Percentiles rank a stretch among this genome's conserved stretches.
Evolutionary conservation across 2,113 vertebrate genomes (phyloP).

Genomic region (Suncus etruscus): DNA sequence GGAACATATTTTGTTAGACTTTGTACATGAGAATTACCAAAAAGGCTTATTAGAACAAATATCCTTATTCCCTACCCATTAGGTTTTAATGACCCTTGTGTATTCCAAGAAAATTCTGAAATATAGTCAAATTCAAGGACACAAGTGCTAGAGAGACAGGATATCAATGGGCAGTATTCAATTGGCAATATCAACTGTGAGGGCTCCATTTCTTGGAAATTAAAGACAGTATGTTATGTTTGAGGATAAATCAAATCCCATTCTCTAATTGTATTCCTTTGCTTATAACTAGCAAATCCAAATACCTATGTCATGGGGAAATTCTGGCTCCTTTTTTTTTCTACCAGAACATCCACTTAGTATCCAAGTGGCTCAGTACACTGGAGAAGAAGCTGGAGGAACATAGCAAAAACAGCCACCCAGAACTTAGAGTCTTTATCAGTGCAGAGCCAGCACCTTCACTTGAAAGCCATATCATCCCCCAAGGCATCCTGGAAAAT

Average conservation of each 20-base stretch:
- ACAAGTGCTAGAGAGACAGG: background rate
- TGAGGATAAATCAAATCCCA: background rate
- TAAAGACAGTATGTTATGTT: background rate
- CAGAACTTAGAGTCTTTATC: slow-evolving; percentile 92
- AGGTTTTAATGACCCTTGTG: background rate
- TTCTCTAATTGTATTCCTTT: background rate
- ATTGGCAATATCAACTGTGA: background rate
- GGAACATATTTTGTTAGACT: too few species aligned
- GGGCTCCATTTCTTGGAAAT: background rate
- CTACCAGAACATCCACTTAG: slow-evolving; percentile 96
- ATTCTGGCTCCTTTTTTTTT: slow-evolving; percentile 56
- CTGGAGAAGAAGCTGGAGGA: slow-evolving; percentile 96
- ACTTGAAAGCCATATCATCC: slow-evolving; percentile 92
- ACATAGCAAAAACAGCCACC: slow-evolving; percentile 89
- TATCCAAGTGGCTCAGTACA: slow-evolving; percentile 93
- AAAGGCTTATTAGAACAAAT: too few species aligned
- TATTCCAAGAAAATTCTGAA: background rate
- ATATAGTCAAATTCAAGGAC: background rate
- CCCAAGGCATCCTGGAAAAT: slow-evolving; percentile 96
- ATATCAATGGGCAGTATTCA: background rate
- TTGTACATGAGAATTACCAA: too few species aligned
- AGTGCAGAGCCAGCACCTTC: slow-evolving; percentile 94
- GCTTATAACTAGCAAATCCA: fast-evolving
- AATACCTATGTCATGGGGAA: background rate
- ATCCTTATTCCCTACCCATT: background rate